Evolutionary conservation across 1,140 invertebrate genomes (phyloP).

Genomic region (Wiebesia pumilae): DNA sequence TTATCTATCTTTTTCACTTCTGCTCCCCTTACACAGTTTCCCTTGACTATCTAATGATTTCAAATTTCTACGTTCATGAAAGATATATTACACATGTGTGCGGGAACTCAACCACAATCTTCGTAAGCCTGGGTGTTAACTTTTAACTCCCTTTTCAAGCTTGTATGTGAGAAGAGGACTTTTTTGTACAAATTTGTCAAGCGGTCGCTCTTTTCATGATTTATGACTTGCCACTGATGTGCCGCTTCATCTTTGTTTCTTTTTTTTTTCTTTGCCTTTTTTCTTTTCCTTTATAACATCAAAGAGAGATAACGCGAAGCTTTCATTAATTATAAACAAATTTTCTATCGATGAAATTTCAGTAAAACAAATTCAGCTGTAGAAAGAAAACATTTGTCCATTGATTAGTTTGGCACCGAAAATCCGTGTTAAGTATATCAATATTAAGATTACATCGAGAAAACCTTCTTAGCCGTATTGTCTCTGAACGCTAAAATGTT

Average conservation of each 20-base stretch:
- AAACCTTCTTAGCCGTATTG: too few relatives aligned
- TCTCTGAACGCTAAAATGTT: too few relatives aligned
- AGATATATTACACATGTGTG: slow-evolving; percentile 2
- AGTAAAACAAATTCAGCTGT: not conserved
- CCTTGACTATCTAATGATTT: slow-evolving; percentile 68
- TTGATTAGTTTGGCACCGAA: too few relatives aligned
- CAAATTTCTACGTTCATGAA: slow-evolving; percentile 64
- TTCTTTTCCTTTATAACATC: not conserved
- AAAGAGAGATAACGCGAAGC: not conserved
- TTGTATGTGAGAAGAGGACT: not conserved
- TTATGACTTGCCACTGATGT: slow-evolving; percentile 46
- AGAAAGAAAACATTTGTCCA: not conserved
- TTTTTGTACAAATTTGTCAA: slow-evolving; percentile 51
- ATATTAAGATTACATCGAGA: too few relatives aligned
- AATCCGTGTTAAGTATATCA: too few relatives aligned
- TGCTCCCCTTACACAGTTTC: not conserved
- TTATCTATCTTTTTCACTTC: slow-evolving; percentile 49
- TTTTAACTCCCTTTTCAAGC: slow-evolving; percentile 13
- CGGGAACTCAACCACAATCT: slow-evolving; percentile 62
- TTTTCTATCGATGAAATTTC: slow-evolving; percentile 10
- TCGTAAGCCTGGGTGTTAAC: slow-evolving; percentile 46
- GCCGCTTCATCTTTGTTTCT: slow-evolving; percentile 7
- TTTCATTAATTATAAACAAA: slow-evolving; percentile 33
- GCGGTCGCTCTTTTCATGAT: slow-evolving; percentile 15
- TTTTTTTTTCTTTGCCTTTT: not conserved